Conservation (phyloP, 2,888 invertebrate genomes). For the Digitonthophagus gazella region DNA sequence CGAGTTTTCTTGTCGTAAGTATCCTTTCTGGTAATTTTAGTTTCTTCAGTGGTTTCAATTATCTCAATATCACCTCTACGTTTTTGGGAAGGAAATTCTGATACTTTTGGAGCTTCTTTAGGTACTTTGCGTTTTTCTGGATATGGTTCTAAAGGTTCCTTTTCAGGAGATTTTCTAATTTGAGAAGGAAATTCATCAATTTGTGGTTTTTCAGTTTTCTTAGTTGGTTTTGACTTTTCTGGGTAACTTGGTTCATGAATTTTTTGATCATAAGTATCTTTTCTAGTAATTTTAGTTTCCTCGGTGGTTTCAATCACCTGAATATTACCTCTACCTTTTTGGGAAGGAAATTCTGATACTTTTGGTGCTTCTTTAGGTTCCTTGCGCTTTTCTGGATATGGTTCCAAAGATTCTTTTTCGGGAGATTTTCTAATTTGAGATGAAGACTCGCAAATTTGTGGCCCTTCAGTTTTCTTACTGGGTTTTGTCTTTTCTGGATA, state of each 20-base stretch:
- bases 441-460: conserved; percentile 34
- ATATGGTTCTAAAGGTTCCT: conserved; percentile 31
- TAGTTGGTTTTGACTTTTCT: conserved; percentile 23
- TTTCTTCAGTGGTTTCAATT: conserved; percentile 20
- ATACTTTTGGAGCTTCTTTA: conserved; percentile 25
- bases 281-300: background rate
- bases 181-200: conserved; percentile 33
- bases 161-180: conserved; percentile 29
- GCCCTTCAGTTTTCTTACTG: background rate
- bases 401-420: conserved; percentile 25
- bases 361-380: conserved; percentile 14
- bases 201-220: conserved; percentile 18
- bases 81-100: conserved; percentile 36
- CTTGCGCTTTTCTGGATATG: conserved; percentile 20
- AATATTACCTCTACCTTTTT: conserved; percentile 29
- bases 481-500: conserved; percentile 27
- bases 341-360: conserved; percentile 33
- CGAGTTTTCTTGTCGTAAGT: background rate
- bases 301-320: conserved; percentile 20
- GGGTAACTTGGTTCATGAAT: conserved; percentile 24
- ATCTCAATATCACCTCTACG: conserved; percentile 25
- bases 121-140: conserved; percentile 31
- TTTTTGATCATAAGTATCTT: conserved; percentile 8
- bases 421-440: conserved; percentile 35
- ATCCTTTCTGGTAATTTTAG: background rate